These are phyloP conservation scores for Leptopilina boulardi DNA, from an alignment of 1,140 invertebrate species.

Conservation along the genomic window DNA sequence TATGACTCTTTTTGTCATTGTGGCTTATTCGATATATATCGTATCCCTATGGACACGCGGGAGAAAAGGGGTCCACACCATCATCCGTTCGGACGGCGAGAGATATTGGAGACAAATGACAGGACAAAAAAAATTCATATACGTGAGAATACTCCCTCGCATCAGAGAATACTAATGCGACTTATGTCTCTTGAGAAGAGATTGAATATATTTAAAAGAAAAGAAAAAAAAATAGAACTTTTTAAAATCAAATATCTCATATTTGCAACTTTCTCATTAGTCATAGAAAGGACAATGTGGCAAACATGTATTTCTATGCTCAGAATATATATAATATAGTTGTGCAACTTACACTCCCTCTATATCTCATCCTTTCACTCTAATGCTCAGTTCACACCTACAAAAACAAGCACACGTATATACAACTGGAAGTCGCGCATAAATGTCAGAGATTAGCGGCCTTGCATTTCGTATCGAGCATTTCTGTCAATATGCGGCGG, in stretches of 20 bases:
- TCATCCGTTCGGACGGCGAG: constrained; percentile 57
- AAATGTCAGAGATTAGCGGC: constrained; percentile 71
- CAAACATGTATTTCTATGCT: no score
- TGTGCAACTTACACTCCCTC: constrained; percentile 34
- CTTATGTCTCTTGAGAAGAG: constrained; percentile 20
- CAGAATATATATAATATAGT: no score
- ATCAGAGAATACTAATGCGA: constrained; percentile 53
- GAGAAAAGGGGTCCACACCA: constrained; percentile 56
- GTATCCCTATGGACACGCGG: constrained; percentile 53
- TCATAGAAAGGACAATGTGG: constrained; percentile 64
- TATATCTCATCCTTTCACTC: constrained; percentile 36
- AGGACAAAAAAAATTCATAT: constrained; percentile 71
- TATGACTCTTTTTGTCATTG: constrained; percentile 73
- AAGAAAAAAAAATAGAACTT: background rate
- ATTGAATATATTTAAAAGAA: background rate
- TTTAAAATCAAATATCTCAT: background rate
- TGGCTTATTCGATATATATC: constrained; percentile 75
- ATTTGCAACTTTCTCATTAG: constrained; percentile 73
- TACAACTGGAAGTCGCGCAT: constrained; percentile 59
- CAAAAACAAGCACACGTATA: constrained; percentile 31
- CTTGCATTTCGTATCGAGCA: constrained; percentile 70
- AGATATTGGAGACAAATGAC: constrained; percentile 77
- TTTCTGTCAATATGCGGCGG: constrained; percentile 71
- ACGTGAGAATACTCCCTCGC: constrained; percentile 64
- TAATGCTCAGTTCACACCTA: constrained; percentile 38